Base-by-base conservation (phyloP, 2,888 invertebrate genomes). In the Philonicus albiceps region DNA sequence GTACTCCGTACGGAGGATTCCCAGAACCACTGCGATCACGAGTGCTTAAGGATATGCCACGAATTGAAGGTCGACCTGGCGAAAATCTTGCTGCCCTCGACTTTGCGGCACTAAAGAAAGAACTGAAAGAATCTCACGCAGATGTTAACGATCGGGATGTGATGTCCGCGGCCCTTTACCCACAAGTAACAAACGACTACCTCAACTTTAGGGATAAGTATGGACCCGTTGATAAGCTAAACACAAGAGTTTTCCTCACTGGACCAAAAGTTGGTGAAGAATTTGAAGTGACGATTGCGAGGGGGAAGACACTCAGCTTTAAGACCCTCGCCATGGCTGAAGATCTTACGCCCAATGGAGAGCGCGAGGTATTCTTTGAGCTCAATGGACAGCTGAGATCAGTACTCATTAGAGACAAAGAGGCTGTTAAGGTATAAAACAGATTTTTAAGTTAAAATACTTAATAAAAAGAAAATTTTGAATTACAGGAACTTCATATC, bases 341-440 rank as follows among this genome's bases (percentile, higher is more conserved):
- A 89, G 97, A 98, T 92, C 94, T 98, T 89, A 98, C 97, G 1
- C 94, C 95, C 16, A 96, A 96, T 78, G 99, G 99, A 0, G 97
- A 98, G 91, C 93, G 98, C 3, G 99, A 99, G 92, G 98, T 99
- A 49, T 99, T 99, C 95, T 99, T 99, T 91, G 99, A 99, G 91
- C 94, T 99, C 91, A 99, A 99, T 93, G 99, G 99, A 37, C 99
- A 99, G 89, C 93, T 99, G 88, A 93, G 99, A 89, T 98, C 99
- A 3, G 98, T 99, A 7, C 96, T 98, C 90, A 97, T 99, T 87
- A 94, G 95, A 89, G 99, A 99, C 91, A 97, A 97, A 90, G 96
- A 97, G 90, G 98, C 98, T 5, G 95, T 95, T 89, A 97, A 97
- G 94, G 97, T 96, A 30, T 31, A 80, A 0, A 49, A 22, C 13